Evolutionary conservation across 2,888 invertebrate species (phyloP).

Genomic region (Thecocarcelia acutangulata): DNA sequence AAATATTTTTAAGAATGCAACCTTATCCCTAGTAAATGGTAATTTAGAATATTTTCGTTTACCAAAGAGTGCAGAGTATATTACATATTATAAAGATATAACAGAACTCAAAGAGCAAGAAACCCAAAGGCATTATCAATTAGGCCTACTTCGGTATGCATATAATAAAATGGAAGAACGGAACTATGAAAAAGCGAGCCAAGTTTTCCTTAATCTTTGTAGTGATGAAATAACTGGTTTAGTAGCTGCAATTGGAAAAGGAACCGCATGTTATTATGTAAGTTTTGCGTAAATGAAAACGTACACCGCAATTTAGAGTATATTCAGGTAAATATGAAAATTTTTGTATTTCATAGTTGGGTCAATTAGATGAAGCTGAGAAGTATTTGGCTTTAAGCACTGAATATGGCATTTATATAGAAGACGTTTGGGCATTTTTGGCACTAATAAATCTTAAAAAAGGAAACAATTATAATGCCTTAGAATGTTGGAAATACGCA

Average conservation of each 20-base stretch:
- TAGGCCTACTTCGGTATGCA: slow-evolving; percentile 73
- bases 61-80: slow-evolving; percentile 60
- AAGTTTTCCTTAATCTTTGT: slow-evolving; percentile 57
- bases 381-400: slow-evolving; percentile 72
- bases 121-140: slow-evolving; percentile 41
- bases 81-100: slow-evolving; percentile 69
- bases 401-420: slow-evolving; percentile 70
- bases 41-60: slow-evolving; percentile 72
- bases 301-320: background rate
- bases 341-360: slow-evolving; percentile 47
- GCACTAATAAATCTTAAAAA: slow-evolving; percentile 74
- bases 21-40: slow-evolving; percentile 74
- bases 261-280: slow-evolving; percentile 69
- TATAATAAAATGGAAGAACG: slow-evolving; percentile 66
- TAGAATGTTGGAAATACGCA: slow-evolving; percentile 77
- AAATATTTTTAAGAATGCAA: slow-evolving; percentile 55
- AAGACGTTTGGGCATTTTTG: slow-evolving; percentile 75
- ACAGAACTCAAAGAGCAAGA: slow-evolving; percentile 38
- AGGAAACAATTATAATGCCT: slow-evolving; percentile 73
- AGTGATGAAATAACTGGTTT: slow-evolving; percentile 30
- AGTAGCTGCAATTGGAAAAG: slow-evolving; percentile 53
- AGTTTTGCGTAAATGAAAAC: background rate
- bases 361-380: slow-evolving; percentile 68
- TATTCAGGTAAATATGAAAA: background rate
- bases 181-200: slow-evolving; percentile 57